Base-by-base conservation (phyloP, 2,888 invertebrate genomes). In the Callinectes sapidus region DNA sequence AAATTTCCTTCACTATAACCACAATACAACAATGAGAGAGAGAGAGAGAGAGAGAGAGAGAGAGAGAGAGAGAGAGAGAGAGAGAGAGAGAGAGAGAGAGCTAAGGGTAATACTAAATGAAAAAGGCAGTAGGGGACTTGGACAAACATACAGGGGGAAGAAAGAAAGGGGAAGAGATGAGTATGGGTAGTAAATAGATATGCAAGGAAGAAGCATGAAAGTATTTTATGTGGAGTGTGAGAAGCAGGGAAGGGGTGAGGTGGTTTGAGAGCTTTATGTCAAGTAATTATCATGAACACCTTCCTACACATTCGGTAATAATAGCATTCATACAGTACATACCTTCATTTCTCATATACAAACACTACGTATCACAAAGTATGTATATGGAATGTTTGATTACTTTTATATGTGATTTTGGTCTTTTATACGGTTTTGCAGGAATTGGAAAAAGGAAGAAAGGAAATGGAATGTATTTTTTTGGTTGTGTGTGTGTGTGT, bases 351-450 rank as follows among this genome's bases (percentile, higher is more conserved):
- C n/a, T 28, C 71, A 71, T 71, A 28, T 71, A 28, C n/a, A 71
- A 8, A n/a, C 39, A 39, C 39, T 71, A 71, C n/a, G 6, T 28
- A 71, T 71, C n/a, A 71, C n/a, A 71, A 71, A n/a, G n/a, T n/a
- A n/a, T n/a, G 71, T 71, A 71, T 71, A 71, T 71, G 71, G 71
- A 71, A 71, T 71, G 71, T 71, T 28, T 28, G 71, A 71, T 8
- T 71, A 71, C 48, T 71, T 61, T 61, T 61, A 61, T 18, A 61
- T 61, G 1, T 61, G 18, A 61, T 61, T 61, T 16, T 61, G 48
- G 23, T 61, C 23, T 61, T 23, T 61, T 61, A 5, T 61, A 23
- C 6, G 18, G 3, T 61, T 61, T 61, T 61, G 61, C 6, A 2
- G 2, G 5, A 61, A 61, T 23, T 18, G 23, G 61, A 23, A 61